phyloP scores from a whole-genome alignment of 2,797 vertebrate species.

The Synaphobranchus kaupii region DNA sequence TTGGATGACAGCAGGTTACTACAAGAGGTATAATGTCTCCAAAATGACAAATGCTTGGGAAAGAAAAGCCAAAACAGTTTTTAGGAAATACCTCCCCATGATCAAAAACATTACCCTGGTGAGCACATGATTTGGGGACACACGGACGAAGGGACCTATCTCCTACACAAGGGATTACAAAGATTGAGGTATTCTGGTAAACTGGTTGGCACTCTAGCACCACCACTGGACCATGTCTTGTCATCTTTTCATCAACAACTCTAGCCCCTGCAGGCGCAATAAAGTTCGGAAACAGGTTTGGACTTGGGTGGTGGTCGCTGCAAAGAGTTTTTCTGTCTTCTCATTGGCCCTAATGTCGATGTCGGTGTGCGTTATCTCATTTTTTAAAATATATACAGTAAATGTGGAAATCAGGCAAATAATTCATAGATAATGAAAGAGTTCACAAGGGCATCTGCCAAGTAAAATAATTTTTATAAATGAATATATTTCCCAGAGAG shows the following conservation, averaged over 20 bases:
- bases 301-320: no score
- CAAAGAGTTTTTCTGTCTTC: no score
- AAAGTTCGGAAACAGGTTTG: slow-evolving; percentile 23
- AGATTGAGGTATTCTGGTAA: neutral
- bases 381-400: no score
- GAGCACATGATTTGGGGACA: slow-evolving; percentile 17
- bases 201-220: slow-evolving; percentile 23
- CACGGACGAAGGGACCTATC: neutral
- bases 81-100: neutral
- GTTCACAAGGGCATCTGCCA: no score
- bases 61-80: neutral
- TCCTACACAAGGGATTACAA: slow-evolving; percentile 22
- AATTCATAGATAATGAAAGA: no score
- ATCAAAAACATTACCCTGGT: neutral
- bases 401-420: no score
- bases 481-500: no score
- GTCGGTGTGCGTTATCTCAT: no score
- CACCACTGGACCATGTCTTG: slow-evolving; percentile 11
- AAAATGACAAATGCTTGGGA: slow-evolving; percentile 16
- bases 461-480: no score
- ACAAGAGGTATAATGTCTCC: neutral
- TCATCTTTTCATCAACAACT: slow-evolving; percentile 35
- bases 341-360: no score
- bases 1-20: neutral
- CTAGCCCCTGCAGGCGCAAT: neutral